These are phyloP conservation scores for Castor canadensis DNA, from an alignment of 2,113 vertebrate genomes.

Conservation along the genomic window DNA sequence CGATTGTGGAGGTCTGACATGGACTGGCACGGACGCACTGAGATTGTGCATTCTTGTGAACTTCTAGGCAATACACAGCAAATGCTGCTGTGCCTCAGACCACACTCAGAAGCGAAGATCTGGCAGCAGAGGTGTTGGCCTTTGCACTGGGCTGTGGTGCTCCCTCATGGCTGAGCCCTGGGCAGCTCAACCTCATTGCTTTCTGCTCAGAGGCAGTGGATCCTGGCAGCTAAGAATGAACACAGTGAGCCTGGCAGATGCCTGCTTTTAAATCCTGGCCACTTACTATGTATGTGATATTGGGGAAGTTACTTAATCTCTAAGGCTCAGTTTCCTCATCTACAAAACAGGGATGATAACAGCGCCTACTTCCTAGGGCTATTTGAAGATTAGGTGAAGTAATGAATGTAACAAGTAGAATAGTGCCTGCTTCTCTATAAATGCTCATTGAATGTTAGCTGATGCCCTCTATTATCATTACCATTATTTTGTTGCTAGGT, in stretches of 20 bases:
- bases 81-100: not conserved
- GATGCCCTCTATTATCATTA: not conserved
- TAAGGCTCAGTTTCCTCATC: not conserved
- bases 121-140: not conserved
- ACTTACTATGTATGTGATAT: not conserved
- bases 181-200: not conserved
- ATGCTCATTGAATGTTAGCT: not conserved
- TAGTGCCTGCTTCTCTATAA: not conserved
- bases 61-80: not conserved
- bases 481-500: not conserved
- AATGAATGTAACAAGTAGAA: not conserved
- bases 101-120: not conserved
- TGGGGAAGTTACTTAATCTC: not conserved
- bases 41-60: not conserved
- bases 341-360: not conserved
- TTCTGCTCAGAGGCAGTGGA: not conserved
- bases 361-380: not conserved
- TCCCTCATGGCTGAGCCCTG: not conserved
- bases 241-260: not conserved
- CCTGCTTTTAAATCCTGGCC: not conserved
- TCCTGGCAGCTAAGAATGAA: not conserved
- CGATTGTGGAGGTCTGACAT: not conserved
- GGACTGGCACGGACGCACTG: no score
- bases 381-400: slow-evolving; percentile 18
- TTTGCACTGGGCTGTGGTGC: not conserved